Conservation (phyloP, 2,113 vertebrate species). For the Dromiciops gliroides region DNA sequence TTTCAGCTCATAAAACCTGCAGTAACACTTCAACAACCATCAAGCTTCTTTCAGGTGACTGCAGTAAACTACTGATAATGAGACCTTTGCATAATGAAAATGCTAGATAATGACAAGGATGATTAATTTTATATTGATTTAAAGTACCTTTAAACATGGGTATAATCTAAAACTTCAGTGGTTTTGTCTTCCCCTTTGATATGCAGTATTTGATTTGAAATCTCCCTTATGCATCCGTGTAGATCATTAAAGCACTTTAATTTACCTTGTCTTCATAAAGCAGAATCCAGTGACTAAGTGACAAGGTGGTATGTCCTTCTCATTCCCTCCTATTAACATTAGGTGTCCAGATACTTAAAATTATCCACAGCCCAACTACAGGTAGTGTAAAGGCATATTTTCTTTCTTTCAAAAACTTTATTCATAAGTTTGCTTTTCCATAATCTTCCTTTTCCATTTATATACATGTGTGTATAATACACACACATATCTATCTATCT, state of each 20-base stretch:
- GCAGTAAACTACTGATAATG: neutral
- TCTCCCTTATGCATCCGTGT: neutral
- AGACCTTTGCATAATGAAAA: neutral
- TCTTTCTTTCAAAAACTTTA: neutral
- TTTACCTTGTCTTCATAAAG: neutral
- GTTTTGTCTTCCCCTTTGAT: neutral
- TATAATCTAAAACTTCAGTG: conserved; percentile 1
- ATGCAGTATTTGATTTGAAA: neutral
- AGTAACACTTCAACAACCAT: neutral
- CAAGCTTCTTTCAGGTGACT: neutral
- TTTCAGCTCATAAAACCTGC: neutral
- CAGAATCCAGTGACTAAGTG: neutral
- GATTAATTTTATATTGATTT: conserved; percentile 1
- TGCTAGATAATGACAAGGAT: neutral
- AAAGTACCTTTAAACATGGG: neutral
- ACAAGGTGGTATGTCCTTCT: neutral
- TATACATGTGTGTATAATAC: neutral
- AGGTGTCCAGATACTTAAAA: neutral
- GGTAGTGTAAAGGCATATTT: neutral
- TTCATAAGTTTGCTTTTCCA: neutral
- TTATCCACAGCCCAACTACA: neutral
- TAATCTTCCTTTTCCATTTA: neutral
- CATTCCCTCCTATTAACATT: neutral
- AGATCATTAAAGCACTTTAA: neutral
- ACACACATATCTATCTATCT: neutral